phyloP scores from a whole-genome alignment of 2,888 invertebrate genomes.

The Hirtodrosophila cameraria region DNA sequence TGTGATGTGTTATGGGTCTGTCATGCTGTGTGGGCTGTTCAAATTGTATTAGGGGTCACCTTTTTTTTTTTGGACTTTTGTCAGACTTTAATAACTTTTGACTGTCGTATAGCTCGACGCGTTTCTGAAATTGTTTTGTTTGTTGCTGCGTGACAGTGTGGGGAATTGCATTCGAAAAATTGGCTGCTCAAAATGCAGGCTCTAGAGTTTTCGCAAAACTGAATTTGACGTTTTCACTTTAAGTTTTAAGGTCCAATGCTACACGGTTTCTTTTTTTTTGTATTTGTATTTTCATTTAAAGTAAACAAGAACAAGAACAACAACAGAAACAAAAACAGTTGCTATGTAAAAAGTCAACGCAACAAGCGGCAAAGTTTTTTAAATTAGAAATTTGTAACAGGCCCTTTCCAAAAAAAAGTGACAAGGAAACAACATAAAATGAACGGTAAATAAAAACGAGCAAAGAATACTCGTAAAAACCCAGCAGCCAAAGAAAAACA shows the following conservation, averaged over 20 bases:
- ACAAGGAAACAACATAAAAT: slow-evolving; percentile 45
- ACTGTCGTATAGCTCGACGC: slow-evolving; percentile 55
- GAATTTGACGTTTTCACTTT: slow-evolving; percentile 3
- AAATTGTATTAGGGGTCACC: slow-evolving; percentile 39
- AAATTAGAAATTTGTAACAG: slow-evolving; percentile 44
- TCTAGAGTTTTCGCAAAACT: not conserved
- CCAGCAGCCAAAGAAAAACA: slow-evolving; percentile 5
- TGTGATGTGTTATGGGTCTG: slow-evolving; percentile 8
- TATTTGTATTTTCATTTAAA: slow-evolving; percentile 40
- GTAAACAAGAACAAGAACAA: slow-evolving; percentile 8
- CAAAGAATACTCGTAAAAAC: not conserved
- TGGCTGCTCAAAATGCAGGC: slow-evolving; percentile 4
- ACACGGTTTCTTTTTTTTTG: no score
- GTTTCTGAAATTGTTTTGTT: slow-evolving; percentile 7
- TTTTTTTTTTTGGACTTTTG: slow-evolving; percentile 51
- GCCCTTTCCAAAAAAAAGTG: slow-evolving; percentile 5
- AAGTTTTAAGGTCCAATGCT: slow-evolving; percentile 17
- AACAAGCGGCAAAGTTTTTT: slow-evolving; percentile 41
- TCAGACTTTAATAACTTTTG: slow-evolving; percentile 71
- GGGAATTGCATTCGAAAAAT: slow-evolving; percentile 48
- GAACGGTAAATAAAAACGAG: slow-evolving; percentile 53
- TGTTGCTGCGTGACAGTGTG: not conserved
- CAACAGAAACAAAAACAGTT: slow-evolving; percentile 26
- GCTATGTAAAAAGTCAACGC: slow-evolving; percentile 35
- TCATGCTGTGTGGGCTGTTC: slow-evolving; percentile 17